phyloP scores from a whole-genome alignment of 1,140 invertebrate genomes.

The Thalassaphorura encarpata region DNA sequence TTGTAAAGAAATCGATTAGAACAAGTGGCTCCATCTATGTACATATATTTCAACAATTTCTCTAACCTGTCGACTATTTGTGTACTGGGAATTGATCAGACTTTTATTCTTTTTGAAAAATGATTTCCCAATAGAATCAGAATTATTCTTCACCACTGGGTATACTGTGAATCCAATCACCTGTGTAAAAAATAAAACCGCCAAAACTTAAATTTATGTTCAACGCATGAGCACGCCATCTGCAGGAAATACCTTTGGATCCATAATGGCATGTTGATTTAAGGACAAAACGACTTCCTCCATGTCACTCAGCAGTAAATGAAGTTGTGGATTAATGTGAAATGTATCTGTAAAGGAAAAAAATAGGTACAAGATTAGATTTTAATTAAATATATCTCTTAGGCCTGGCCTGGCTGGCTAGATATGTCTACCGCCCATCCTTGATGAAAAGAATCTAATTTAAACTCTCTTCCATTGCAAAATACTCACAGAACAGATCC shows the following conservation, averaged over 20 bases:
- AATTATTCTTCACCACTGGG: conserved; percentile 57
- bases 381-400: no score
- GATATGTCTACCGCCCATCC: no score
- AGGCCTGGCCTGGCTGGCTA: no score
- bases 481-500: no score
- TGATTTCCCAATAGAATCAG: conserved; percentile 54
- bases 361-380: no score
- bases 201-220: no score
- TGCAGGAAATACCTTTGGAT: conserved; percentile 59
- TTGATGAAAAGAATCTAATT: no score
- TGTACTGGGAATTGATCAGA: conserved; percentile 79
- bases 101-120: conserved; percentile 85
- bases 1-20: background rate
- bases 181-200: conserved; percentile 33
- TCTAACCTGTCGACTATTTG: conserved; percentile 78
- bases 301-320: conserved; percentile 65
- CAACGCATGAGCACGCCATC: no score
- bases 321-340: conserved; percentile 84
- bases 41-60: background rate
- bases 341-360: conserved; percentile 63
- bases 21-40: no score
- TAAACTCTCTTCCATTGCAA: no score
- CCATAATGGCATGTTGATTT: conserved; percentile 82
- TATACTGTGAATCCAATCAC: conserved; percentile 89
- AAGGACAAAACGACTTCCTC: conserved; percentile 77